Evolutionary conservation across 30 jellyfish, hydroid and myxozoan species (phyloP).

Genomic region (Pseudorhiza aurosa): DNA sequence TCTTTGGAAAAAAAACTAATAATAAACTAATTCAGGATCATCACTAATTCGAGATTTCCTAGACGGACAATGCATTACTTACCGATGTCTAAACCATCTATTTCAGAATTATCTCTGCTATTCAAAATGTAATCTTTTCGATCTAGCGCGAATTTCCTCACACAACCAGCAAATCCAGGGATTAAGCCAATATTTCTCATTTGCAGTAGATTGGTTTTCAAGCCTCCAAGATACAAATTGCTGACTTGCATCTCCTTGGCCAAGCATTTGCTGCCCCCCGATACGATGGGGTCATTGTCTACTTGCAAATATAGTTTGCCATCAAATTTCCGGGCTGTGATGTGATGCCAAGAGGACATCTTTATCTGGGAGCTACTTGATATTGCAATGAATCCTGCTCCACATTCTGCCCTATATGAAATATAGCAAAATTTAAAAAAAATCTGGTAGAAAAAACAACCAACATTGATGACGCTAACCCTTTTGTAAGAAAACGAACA

Average conservation of each 20-base stretch:
- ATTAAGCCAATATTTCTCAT: constrained; percentile 42
- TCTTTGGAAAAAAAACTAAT: too few species aligned
- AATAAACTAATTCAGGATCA: too few species aligned
- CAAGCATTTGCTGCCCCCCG: constrained; percentile 2
- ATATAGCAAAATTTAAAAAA: neutral
- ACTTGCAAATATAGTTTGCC: constrained; percentile 24
- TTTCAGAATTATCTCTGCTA: constrained; percentile 6
- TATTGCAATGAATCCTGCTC: constrained; percentile 58
- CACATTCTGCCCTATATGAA: constrained; percentile 57
- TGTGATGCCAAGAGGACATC: constrained; percentile 48
- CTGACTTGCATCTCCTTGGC: neutral
- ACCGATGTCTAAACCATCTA: constrained; percentile 59
- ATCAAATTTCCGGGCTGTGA: constrained; percentile 25
- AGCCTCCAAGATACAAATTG: constrained; percentile 62
- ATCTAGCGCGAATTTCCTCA: constrained; percentile 34
- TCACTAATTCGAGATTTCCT: too few species aligned
- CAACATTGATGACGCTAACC: too few species aligned
- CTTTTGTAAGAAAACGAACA: neutral
- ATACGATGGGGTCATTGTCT: constrained; percentile 23
- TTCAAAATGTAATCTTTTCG: neutral
- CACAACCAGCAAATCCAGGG: constrained; percentile 68
- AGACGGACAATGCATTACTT: neutral
- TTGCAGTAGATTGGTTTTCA: neutral
- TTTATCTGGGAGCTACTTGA: constrained; percentile 18
- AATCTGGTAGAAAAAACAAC: too few species aligned